phyloP scores from a whole-genome alignment of 2,113 vertebrate species.

The Zapornia atra region DNA sequence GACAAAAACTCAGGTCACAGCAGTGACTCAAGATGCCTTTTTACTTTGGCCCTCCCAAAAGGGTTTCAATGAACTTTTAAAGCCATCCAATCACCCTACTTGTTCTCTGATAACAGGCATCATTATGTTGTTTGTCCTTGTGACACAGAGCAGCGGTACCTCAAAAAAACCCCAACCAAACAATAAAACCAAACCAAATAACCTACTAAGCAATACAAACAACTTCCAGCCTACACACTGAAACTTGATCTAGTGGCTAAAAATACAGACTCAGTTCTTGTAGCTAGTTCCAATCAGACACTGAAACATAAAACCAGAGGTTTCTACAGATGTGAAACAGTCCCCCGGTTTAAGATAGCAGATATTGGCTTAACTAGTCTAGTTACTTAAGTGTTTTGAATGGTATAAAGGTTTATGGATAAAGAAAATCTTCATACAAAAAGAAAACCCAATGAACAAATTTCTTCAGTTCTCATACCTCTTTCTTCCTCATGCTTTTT shows the following conservation, averaged over 20 bases:
- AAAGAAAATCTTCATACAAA: not conserved
- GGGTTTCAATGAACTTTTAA: not conserved
- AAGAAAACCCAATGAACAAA: not conserved
- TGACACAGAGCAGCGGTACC: not conserved
- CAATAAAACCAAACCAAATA: not conserved
- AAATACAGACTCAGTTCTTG: not conserved
- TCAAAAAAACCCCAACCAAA: not conserved
- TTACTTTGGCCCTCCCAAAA: not conserved
- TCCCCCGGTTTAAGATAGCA: not conserved
- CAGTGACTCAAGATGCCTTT: not conserved
- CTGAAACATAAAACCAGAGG: slow-evolving; percentile 4
- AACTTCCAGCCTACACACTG: not conserved
- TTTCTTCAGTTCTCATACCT: slow-evolving; percentile 78
- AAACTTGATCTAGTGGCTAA: not conserved
- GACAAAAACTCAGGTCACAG: not conserved
- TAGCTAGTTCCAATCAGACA: not conserved
- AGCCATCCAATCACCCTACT: not conserved
- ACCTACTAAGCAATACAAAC: not conserved
- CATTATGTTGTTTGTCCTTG: not conserved
- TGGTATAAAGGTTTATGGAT: not conserved
- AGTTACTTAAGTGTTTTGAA: not conserved
- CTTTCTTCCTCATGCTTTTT: slow-evolving; percentile 97
- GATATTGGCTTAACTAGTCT: not conserved
- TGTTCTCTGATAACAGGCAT: not conserved
- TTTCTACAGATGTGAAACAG: not conserved